Conservation (phyloP, 2,113 vertebrate genomes). For the Prunella himalayana region DNA sequence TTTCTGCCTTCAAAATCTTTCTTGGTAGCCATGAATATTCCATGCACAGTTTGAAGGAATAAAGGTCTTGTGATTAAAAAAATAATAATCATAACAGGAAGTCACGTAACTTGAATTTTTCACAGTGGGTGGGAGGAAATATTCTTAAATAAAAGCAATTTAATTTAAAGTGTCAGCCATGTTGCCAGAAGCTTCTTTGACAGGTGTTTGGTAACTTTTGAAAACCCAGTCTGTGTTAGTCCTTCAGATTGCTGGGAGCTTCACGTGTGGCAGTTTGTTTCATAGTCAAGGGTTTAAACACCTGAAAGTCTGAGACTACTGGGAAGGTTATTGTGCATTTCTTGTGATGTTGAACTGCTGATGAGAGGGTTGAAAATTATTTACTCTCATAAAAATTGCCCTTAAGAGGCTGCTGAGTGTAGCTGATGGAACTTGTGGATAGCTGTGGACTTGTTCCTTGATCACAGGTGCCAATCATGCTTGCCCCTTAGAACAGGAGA, state of each 20-base stretch:
- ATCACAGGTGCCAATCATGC: fast-evolving
- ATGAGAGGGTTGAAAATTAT: not conserved
- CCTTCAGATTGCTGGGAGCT: not conserved
- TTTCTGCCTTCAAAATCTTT: not conserved
- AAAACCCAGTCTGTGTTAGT: not conserved
- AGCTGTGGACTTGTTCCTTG: not conserved
- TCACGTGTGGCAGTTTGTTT: not conserved
- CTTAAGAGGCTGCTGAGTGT: not conserved
- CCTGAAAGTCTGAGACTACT: not conserved
- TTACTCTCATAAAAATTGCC: not conserved
- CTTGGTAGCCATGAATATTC: not conserved
- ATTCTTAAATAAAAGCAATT: not conserved
- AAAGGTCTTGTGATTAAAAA: not conserved
- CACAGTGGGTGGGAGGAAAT: not conserved
- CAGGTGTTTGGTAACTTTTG: not conserved
- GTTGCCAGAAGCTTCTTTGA: not conserved
- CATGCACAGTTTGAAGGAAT: not conserved
- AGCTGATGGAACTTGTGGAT: not conserved
- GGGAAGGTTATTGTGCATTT: not conserved
- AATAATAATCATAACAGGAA: fast-evolving
- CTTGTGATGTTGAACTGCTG: not conserved
- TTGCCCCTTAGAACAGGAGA: not conserved
- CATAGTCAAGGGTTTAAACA: not conserved
- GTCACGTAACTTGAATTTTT: not conserved
- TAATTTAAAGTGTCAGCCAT: not conserved